These are phyloP conservation scores for Nibea albiflora DNA, from an alignment of 2,113 vertebrate genomes.

Conservation along the genomic window DNA sequence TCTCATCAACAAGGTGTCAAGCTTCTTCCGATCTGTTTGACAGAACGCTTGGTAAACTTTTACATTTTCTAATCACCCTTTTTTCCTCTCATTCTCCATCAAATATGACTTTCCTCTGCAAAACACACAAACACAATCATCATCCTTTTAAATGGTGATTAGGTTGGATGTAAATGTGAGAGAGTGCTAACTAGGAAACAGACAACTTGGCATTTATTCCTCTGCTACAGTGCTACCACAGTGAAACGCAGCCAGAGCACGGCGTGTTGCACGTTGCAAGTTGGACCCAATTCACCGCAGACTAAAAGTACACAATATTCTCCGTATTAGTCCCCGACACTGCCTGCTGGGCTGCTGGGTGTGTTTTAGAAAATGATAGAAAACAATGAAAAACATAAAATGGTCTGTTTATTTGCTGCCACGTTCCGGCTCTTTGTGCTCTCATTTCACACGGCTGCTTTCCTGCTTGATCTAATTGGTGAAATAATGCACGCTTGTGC, in stretches of 20 bases:
- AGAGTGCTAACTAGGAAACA: slow-evolving; percentile 41
- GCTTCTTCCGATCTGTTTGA: too few species aligned
- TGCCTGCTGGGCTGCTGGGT: slow-evolving; percentile 43
- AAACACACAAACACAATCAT: slow-evolving; percentile 5
- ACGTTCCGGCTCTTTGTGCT: not conserved
- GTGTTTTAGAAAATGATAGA: slow-evolving; percentile 27
- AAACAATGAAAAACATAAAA: slow-evolving; percentile 27
- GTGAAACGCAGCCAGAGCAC: slow-evolving; percentile 28
- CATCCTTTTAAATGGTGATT: slow-evolving; percentile 20
- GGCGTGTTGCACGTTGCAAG: slow-evolving; percentile 14
- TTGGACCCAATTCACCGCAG: slow-evolving; percentile 35
- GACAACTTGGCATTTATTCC: slow-evolving; percentile 43
- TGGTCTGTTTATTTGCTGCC: slow-evolving; percentile 3
- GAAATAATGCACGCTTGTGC: slow-evolving; percentile 1
- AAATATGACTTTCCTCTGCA: slow-evolving; percentile 7
- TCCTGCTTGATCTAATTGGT: slow-evolving; percentile 1
- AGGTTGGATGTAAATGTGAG: slow-evolving; percentile 34
- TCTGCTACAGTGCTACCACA: slow-evolving; percentile 21
- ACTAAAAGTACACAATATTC: slow-evolving; percentile 43
- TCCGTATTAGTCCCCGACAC: slow-evolving; percentile 23
- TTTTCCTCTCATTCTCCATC: not conserved
- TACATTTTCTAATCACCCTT: not conserved
- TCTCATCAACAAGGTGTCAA: not conserved
- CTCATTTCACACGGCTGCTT: slow-evolving; percentile 1
- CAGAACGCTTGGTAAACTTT: not conserved